Evolutionary conservation across 1,140 invertebrate genomes (phyloP).

Genomic region (Drosophila pseudoananassae): DNA sequence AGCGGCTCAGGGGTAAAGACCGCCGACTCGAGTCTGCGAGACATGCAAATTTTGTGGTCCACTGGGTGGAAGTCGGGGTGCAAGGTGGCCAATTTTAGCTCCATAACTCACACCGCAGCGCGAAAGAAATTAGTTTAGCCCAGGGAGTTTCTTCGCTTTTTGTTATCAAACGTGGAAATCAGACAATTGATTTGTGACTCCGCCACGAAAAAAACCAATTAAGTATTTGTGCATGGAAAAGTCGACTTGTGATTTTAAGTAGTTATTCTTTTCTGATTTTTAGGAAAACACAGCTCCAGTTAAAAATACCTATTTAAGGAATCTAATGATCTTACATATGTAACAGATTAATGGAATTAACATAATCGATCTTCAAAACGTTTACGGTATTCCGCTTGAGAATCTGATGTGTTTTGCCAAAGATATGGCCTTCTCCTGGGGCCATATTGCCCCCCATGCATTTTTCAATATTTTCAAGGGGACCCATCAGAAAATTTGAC

Average conservation of each 20-base stretch:
- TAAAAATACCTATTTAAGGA: too few relatives aligned
- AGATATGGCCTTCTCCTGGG: too few relatives aligned
- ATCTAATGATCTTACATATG: too few relatives aligned
- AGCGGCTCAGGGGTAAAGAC: background rate
- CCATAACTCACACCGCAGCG: constrained; percentile 59
- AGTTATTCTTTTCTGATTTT: too few relatives aligned
- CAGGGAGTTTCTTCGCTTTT: constrained; percentile 14
- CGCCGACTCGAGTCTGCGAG: background rate
- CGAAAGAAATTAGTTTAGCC: constrained; percentile 43
- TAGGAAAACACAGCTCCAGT: too few relatives aligned
- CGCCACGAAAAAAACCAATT: constrained; percentile 1
- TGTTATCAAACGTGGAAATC: constrained; percentile 39
- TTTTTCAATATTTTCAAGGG: too few relatives aligned
- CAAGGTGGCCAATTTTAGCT: constrained; percentile 48
- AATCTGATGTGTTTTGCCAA: too few relatives aligned
- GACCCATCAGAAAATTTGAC: too few relatives aligned
- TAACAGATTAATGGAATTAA: background rate
- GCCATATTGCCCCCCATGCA: too few relatives aligned
- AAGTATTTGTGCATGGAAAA: background rate
- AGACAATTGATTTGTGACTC: constrained; percentile 39
- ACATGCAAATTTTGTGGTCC: constrained; percentile 57
- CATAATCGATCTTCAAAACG: background rate
- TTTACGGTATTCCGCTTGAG: background rate
- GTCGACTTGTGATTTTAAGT: background rate
- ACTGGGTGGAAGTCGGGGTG: background rate